Conservation (phyloP, 1,140 invertebrate species). For the Lordiphosa stackelbergi region DNA sequence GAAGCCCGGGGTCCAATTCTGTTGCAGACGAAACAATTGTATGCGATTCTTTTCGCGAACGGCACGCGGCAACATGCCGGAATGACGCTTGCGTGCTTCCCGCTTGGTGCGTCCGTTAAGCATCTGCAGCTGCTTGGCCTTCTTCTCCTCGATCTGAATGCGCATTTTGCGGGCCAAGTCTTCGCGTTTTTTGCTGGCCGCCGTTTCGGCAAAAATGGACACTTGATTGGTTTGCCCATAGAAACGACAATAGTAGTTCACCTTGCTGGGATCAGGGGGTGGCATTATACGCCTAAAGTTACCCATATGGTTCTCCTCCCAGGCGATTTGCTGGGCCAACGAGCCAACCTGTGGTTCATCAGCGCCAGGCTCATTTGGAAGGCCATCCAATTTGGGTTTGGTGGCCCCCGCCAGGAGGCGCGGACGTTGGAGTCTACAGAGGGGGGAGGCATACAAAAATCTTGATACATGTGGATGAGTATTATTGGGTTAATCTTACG, state of each 20-base stretch:
- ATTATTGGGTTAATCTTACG: constrained; percentile 35
- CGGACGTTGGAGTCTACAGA: constrained; percentile 18
- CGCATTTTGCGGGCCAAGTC: constrained; percentile 68
- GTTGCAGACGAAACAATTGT: constrained; percentile 31
- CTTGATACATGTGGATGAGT: no score
- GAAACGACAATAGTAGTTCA: constrained; percentile 64
- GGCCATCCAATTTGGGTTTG: constrained; percentile 16
- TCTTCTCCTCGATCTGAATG: constrained; percentile 64
- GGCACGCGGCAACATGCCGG: constrained; percentile 27
- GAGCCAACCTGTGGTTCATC: constrained; percentile 43
- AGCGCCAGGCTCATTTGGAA: not conserved
- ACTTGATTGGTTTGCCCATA: constrained; percentile 83
- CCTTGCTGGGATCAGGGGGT: constrained; percentile 32
- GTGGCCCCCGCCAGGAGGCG: constrained; percentile 4
- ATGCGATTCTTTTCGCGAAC: constrained; percentile 57
- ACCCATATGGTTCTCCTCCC: constrained; percentile 88
- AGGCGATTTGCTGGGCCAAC: constrained; percentile 83
- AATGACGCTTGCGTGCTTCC: constrained; percentile 29
- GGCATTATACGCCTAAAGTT: constrained; percentile 80
- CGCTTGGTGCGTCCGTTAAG: constrained; percentile 24
- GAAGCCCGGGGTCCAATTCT: constrained; percentile 66
- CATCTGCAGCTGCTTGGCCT: constrained; percentile 52
- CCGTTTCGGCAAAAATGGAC: constrained; percentile 87
- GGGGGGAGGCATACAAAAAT: not conserved
- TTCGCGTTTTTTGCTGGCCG: constrained; percentile 79